These are phyloP conservation scores for Takifugu ocellatus DNA, from an alignment of 2,797 vertebrate species.

Conservation along the genomic window DNA sequence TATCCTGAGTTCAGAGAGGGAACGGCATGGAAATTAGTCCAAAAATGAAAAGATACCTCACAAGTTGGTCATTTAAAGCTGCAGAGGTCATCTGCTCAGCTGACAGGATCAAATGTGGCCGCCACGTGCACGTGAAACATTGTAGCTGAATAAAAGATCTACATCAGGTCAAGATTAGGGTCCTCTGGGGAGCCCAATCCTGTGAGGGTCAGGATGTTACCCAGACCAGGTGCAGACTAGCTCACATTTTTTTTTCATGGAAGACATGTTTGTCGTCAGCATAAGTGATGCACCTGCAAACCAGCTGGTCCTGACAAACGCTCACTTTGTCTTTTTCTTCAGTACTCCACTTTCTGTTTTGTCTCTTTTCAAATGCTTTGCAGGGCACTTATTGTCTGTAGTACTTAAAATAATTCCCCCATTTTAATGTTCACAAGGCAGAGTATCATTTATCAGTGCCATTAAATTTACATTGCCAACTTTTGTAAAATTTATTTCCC, in stretches of 20 bases:
- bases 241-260: slow-evolving; percentile 81
- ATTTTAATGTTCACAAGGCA: slow-evolving; percentile 48
- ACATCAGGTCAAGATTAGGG: slow-evolving; percentile 64
- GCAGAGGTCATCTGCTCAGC: slow-evolving; percentile 38
- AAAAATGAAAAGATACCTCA: slow-evolving; percentile 26
- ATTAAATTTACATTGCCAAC: slow-evolving; percentile 71
- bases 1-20: slow-evolving; percentile 68
- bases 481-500: slow-evolving; percentile 71
- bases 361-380: slow-evolving; percentile 20
- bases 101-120: slow-evolving; percentile 33
- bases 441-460: slow-evolving; percentile 63
- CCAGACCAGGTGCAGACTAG: slow-evolving; percentile 76
- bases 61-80: not conserved
- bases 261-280: slow-evolving; percentile 73
- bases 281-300: slow-evolving; percentile 72
- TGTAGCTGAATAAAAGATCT: slow-evolving; percentile 45
- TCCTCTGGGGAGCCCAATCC: slow-evolving; percentile 58
- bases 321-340: slow-evolving; percentile 50
- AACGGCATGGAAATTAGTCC: slow-evolving; percentile 59
- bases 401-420: slow-evolving; percentile 48
- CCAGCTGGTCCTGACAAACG: slow-evolving; percentile 72
- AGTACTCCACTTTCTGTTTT: slow-evolving; percentile 9
- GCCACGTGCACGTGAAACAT: slow-evolving; percentile 11
- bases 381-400: slow-evolving; percentile 36
- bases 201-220: slow-evolving; percentile 73